Evolutionary conservation across 2,888 invertebrate genomes (phyloP).

Genomic region (Amblyteles armatorius): DNA sequence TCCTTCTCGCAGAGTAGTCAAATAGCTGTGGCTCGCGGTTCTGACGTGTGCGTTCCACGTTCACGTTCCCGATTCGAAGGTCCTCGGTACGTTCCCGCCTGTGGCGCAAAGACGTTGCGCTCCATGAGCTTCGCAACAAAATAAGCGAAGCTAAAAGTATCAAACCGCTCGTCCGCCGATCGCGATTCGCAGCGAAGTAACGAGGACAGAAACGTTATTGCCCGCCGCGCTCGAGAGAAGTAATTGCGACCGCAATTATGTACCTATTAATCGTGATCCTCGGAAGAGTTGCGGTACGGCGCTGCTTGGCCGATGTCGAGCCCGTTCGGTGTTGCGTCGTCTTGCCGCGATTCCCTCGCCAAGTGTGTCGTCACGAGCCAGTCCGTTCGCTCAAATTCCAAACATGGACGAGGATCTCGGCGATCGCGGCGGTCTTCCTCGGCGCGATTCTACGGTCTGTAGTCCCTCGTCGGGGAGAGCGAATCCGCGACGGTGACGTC

Average conservation of each 20-base stretch:
- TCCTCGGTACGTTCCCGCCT: neutral
- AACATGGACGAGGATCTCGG: conserved; percentile 55
- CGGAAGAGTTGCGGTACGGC: neutral
- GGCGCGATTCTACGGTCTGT: conserved; percentile 17
- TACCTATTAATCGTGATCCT: conserved; percentile 26
- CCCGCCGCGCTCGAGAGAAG: neutral
- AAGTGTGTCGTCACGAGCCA: conserved; percentile 9
- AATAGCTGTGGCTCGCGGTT: neutral
- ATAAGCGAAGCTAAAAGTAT: conserved; percentile 11
- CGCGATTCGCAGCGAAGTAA: conserved; percentile 15
- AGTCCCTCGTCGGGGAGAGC: conserved; percentile 51
- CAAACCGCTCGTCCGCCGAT: neutral
- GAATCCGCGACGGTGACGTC: conserved; percentile 69
- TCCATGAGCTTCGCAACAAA: neutral
- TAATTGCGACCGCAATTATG: conserved; percentile 27
- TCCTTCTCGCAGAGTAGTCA: no score
- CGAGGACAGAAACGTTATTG: conserved; percentile 12
- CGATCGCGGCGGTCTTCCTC: conserved; percentile 32
- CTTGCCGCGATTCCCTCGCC: conserved; percentile 9
- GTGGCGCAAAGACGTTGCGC: neutral
- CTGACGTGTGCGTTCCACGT: conserved; percentile 11
- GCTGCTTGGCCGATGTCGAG: neutral
- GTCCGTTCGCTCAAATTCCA: conserved; percentile 52
- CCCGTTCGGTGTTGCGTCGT: neutral
- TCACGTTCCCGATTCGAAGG: neutral